Percentiles rank a stretch among this genome's conserved stretches.
Conservation (phyloP, 2,113 vertebrate genomes). For the Balaenoptera acutorostrata region DNA sequence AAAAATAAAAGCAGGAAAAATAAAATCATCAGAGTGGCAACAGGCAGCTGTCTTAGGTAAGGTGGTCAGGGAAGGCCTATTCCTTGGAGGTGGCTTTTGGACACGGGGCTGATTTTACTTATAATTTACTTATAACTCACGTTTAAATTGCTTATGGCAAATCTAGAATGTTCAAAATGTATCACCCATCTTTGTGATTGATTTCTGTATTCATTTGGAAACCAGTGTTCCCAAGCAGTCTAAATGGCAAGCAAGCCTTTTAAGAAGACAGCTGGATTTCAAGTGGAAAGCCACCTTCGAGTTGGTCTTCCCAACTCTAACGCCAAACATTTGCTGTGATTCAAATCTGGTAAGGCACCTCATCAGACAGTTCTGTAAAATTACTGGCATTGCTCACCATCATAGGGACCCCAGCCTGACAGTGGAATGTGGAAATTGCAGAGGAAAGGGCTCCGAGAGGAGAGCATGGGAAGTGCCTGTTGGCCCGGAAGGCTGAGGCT, state of each 20-base stretch:
- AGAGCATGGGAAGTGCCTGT: background rate
- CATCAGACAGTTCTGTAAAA: background rate
- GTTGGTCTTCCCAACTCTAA: background rate
- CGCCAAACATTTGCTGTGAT: background rate
- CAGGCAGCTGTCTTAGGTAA: background rate
- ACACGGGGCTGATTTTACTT: background rate
- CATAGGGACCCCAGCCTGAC: accelerated
- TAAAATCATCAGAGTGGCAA: background rate
- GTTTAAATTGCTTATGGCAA: background rate
- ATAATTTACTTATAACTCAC: background rate
- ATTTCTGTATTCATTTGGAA: background rate
- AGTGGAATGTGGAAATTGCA: background rate
- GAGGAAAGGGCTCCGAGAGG: background rate
- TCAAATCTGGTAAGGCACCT: background rate
- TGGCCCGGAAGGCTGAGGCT: background rate
- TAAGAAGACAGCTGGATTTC: background rate
- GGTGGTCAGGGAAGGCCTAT: background rate
- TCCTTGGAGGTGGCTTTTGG: background rate
- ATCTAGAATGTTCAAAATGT: background rate
- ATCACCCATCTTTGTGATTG: background rate
- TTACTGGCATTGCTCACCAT: background rate
- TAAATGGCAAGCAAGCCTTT: background rate
- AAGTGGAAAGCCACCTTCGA: background rate
- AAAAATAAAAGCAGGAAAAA: background rate
- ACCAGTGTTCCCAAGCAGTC: background rate